Percentiles rank a stretch among this genome's conserved stretches.
phyloP scores from a whole-genome alignment of 2,888 invertebrate species.

The Drosophila multiciliata region DNA sequence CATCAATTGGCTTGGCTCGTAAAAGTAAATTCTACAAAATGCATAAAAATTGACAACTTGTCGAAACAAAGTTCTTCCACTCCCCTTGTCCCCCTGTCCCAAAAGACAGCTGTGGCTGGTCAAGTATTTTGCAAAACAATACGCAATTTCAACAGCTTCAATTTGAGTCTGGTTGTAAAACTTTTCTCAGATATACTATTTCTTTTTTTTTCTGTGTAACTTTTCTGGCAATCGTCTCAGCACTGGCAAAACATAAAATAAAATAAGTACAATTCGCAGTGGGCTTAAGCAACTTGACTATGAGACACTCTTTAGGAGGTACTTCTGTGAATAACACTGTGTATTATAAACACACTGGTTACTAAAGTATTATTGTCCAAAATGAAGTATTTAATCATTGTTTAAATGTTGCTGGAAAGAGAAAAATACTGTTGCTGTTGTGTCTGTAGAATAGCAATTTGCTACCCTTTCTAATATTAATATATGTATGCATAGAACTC shows the following conservation, averaged over 20 bases:
- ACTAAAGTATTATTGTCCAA: background rate
- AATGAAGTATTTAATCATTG: background rate
- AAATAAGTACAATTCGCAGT: background rate
- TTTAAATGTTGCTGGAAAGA: background rate
- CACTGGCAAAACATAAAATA: constrained; percentile 17
- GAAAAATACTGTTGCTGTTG: background rate
- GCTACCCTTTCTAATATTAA: background rate
- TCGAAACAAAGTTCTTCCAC: constrained; percentile 32
- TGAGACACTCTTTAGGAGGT: background rate
- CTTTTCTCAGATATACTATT: constrained; percentile 38
- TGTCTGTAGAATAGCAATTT: background rate
- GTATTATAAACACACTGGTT: background rate
- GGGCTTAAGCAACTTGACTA: background rate
- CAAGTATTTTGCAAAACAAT: constrained; percentile 71
- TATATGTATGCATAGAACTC: background rate
- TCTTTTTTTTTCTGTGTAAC: constrained; percentile 31
- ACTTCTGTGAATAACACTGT: background rate
- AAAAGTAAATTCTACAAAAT: constrained; percentile 48
- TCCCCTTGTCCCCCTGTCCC: background rate
- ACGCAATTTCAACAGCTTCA: constrained; percentile 68
- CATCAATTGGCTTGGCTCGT: constrained; percentile 45
- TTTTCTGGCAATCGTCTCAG: constrained; percentile 46
- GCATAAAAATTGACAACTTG: constrained; percentile 64
- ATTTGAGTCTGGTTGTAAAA: constrained; percentile 67
- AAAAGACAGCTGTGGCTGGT: constrained; percentile 28